A percentile compares a stretch with the other conserved stretches of the same genome.
These are phyloP conservation scores for Mallotus villosus DNA, from an alignment of 2,797 vertebrate genomes.

Conservation along the genomic window DNA sequence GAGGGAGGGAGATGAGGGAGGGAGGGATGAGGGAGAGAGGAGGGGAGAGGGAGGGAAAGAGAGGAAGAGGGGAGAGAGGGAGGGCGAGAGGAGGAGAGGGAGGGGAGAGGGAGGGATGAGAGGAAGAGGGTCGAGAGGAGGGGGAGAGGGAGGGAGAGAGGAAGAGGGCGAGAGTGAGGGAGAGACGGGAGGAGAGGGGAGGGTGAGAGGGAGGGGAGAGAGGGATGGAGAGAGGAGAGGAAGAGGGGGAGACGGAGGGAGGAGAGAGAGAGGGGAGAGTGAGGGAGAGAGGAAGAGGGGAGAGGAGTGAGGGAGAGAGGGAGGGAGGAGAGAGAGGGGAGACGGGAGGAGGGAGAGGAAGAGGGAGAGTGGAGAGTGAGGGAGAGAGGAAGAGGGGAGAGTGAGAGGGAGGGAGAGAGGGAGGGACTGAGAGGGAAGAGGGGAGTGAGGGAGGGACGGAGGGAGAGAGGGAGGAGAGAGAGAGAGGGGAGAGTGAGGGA, in stretches of 20 bases:
- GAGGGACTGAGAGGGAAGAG: no score
- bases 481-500: conserved; percentile 12
- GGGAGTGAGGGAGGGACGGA: conserved; percentile 22
- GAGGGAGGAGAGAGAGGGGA: conserved; percentile 17
- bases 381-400: conserved; percentile 24
- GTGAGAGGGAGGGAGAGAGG: background rate
- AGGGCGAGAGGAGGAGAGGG: conserved; percentile 25
- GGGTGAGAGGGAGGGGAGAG: conserved; percentile 18
- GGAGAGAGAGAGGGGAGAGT: background rate
- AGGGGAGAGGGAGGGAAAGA: background rate
- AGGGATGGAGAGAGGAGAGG: background rate
- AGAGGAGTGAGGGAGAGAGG: conserved; percentile 20
- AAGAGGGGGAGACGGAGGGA: no score
- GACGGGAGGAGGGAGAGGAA: conserved; percentile 22
- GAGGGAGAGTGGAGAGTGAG: conserved; percentile 16
- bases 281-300: conserved; percentile 13
- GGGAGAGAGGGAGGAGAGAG: conserved; percentile 25
- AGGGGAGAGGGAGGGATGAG: conserved; percentile 13
- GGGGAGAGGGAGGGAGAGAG: no score
- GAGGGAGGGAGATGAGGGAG: background rate
- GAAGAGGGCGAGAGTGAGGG: conserved; percentile 12
- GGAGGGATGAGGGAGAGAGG: no score
- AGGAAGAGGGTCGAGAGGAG: background rate
- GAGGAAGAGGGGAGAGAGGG: conserved; percentile 18
- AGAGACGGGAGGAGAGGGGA: conserved; percentile 27